A percentile compares a stretch with the other conserved stretches of the same genome.
These are phyloP conservation scores for Tarsius wallacei DNA, from an alignment of 2,797 vertebrate genomes.

Conservation along the genomic window DNA sequence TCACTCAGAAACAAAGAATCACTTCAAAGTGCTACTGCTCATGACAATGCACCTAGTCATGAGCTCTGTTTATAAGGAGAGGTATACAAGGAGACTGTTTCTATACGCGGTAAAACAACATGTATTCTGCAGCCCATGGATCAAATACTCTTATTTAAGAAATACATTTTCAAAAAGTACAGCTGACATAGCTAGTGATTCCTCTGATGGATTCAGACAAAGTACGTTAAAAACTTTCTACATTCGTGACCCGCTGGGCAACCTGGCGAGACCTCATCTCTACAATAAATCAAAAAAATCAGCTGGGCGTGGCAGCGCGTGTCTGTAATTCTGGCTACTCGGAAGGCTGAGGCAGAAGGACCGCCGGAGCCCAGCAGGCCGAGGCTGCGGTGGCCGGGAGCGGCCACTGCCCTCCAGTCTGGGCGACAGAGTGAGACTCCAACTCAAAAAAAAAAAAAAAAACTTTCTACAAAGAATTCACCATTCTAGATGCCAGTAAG, in stretches of 20 bases:
- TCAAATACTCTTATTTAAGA: background rate
- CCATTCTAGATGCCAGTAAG: background rate
- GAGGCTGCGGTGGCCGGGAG: too few relatives aligned
- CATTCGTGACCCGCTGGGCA: too few relatives aligned
- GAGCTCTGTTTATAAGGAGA: background rate
- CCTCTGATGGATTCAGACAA: background rate
- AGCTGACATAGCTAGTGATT: background rate
- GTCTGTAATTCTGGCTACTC: too few relatives aligned
- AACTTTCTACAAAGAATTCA: background rate
- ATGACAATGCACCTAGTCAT: background rate
- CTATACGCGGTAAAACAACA: background rate
- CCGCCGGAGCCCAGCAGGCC: too few relatives aligned
- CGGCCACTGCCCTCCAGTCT: too few relatives aligned
- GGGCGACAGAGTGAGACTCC: too few relatives aligned
- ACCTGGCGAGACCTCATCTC: too few relatives aligned
- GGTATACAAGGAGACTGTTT: background rate
- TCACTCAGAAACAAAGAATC: background rate
- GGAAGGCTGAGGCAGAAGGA: too few relatives aligned
- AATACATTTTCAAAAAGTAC: background rate
- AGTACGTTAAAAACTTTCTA: background rate
- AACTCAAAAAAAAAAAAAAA: too few relatives aligned
- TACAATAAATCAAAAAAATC: too few relatives aligned
- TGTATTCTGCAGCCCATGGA: background rate
- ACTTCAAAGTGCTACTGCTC: background rate
- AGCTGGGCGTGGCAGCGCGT: too few relatives aligned